Evolutionary conservation across 2,113 vertebrate species (phyloP).

Genomic region (Triplophysa rosa): DNA sequence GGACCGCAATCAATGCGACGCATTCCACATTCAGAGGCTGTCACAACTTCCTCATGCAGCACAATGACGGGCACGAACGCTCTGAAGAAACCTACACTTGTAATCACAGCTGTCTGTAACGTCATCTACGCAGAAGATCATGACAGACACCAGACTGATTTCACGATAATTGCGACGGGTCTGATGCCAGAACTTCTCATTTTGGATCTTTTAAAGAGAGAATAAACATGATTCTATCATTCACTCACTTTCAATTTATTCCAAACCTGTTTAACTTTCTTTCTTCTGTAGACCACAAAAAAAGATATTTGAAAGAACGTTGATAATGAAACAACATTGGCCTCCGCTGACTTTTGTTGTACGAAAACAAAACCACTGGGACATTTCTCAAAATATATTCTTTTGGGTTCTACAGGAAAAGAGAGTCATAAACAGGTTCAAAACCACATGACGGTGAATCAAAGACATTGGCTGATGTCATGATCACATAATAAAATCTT

Average conservation of each 20-base stretch:
- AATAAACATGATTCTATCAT: too few species aligned
- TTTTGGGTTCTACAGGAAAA: too few species aligned
- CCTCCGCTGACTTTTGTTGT: too few species aligned
- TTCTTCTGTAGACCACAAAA: too few species aligned
- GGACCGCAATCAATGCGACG: slow-evolving; percentile 47
- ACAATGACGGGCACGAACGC: not conserved
- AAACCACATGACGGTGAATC: not conserved
- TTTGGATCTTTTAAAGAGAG: not conserved
- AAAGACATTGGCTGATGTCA: too few species aligned
- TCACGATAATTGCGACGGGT: slow-evolving; percentile 13
- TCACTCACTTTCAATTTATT: too few species aligned
- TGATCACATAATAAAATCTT: not conserved
- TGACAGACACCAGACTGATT: not conserved
- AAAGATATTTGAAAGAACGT: too few species aligned
- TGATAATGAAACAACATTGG: too few species aligned
- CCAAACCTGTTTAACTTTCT: too few species aligned
- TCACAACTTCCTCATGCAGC: slow-evolving; percentile 23
- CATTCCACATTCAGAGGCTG: slow-evolving; percentile 42
- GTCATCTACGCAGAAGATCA: not conserved
- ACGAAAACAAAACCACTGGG: too few species aligned
- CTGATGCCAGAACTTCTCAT: slow-evolving; percentile 1
- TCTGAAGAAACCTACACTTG: slow-evolving; percentile 4
- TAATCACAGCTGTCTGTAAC: slow-evolving; percentile 24
- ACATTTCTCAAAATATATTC: too few species aligned
- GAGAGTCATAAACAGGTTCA: too few species aligned